Base-by-base conservation (phyloP, 37 sponge, comb jelly and placozoan genomes). In the Halisarca cf. caerulea region DNA sequence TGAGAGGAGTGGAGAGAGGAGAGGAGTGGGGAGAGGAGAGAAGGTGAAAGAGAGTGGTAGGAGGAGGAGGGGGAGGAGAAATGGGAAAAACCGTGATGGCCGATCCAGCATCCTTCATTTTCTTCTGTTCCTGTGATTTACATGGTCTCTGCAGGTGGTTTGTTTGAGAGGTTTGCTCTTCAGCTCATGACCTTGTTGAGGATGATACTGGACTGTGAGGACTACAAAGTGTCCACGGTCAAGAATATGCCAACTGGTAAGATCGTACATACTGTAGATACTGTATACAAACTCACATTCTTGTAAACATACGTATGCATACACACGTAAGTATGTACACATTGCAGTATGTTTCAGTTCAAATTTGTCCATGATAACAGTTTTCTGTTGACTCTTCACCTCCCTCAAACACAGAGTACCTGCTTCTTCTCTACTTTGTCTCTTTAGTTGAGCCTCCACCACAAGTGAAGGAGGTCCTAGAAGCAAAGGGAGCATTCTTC, bases 81-180 rank as follows among this genome's bases (percentile, higher is more conserved):
- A n/a, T n/a, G n/a, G n/a, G n/a, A n/a, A n/a, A n/a, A n/a, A n/a
- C n/a, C n/a, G n/a, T n/a, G n/a, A n/a, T n/a, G n/a, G n/a, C n/a
- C n/a, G n/a, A n/a, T n/a, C n/a, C n/a, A n/a, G n/a, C n/a, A n/a
- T n/a, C n/a, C n/a, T n/a, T n/a, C n/a, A n/a, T n/a, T n/a, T n/a
- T n/a, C n/a, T n/a, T n/a, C n/a, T n/a, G n/a, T n/a, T n/a, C n/a
- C n/a, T n/a, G n/a, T n/a, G n/a, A n/a, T n/a, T n/a, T n/a, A n/a
- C n/a, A n/a, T n/a, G n/a, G n/a, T 87, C 69, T 44, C 45, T 90
- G 53, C 51, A 74, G 77, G 42, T 36, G 81, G 87, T 55, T 95
- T 93, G 92, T 90, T 88, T 71, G 95, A 94, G 84, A 24, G 80
- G 59, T 97, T 95, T 88, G 91, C 83, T 40, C 72, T 97, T 54